Percentiles rank a stretch among this genome's conserved stretches.
Evolutionary conservation across 2,113 vertebrate genomes (phyloP).

Genomic region (Numenius arquata): DNA sequence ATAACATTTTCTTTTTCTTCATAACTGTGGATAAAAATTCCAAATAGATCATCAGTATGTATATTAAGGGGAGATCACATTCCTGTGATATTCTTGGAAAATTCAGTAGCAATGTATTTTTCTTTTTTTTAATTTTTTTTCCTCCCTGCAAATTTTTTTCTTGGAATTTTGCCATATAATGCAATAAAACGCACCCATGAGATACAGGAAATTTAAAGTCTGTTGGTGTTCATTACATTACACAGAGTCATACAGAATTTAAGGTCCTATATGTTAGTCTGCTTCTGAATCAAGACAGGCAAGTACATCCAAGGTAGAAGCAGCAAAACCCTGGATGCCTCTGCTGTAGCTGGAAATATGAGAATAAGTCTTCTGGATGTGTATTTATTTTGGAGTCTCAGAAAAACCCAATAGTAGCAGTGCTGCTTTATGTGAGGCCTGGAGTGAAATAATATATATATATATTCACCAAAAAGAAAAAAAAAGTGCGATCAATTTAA

Average conservation of each 20-base stretch:
- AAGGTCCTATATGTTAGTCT: constrained; percentile 48
- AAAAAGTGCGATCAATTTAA: constrained; percentile 17
- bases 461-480: not conserved
- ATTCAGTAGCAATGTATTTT: constrained; percentile 63
- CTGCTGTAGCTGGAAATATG: constrained; percentile 63
- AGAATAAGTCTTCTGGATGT: constrained; percentile 64
- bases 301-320: constrained; percentile 52
- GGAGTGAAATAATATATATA: constrained; percentile 26
- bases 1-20: constrained; percentile 52
- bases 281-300: constrained; percentile 51
- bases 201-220: constrained; percentile 64
- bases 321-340: constrained; percentile 56
- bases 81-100: constrained; percentile 65
- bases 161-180: constrained; percentile 54
- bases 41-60: constrained; percentile 60
- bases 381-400: constrained; percentile 62
- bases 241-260: constrained; percentile 46
- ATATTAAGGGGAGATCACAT: constrained; percentile 56
- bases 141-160: not conserved
- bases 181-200: constrained; percentile 47
- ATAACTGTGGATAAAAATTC: constrained; percentile 59
- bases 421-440: constrained; percentile 41
- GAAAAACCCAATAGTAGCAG: constrained; percentile 21
- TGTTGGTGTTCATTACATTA: constrained; percentile 63
- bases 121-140: not conserved